Conservation (phyloP, 2,797 vertebrate genomes). For the Synanceia verrucosa region DNA sequence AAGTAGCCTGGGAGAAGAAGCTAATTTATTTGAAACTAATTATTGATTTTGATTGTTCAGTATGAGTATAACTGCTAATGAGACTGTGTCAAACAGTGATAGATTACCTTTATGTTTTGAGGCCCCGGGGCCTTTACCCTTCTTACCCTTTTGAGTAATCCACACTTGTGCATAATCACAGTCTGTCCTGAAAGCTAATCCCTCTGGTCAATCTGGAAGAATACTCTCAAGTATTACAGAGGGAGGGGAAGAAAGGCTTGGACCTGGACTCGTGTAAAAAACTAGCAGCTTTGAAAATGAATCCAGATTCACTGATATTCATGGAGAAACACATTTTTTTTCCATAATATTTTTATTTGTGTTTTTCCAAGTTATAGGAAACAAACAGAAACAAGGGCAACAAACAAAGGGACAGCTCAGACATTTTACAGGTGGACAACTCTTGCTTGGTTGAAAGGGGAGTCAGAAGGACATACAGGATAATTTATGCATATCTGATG, state of each 20-base stretch:
- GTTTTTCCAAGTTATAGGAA: too few species aligned
- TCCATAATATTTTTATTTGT: background rate
- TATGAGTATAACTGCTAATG: background rate
- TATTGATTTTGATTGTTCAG: too few species aligned
- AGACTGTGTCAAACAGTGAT: background rate
- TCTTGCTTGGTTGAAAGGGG: too few species aligned
- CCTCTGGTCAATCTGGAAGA: background rate
- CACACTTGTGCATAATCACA: conserved; percentile 35
- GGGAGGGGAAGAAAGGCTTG: background rate
- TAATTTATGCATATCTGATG: too few species aligned
- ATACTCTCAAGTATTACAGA: background rate
- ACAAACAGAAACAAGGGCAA: too few species aligned
- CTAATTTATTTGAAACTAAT: too few species aligned
- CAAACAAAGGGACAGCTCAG: too few species aligned
- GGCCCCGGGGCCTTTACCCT: background rate
- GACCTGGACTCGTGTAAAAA: background rate
- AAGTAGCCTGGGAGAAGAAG: too few species aligned
- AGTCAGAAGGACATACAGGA: too few species aligned
- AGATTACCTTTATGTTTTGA: conserved; percentile 17
- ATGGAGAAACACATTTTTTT: background rate
- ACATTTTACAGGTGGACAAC: too few species aligned
- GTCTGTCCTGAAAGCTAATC: conserved; percentile 23
- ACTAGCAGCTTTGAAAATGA: background rate
- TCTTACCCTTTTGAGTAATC: conserved; percentile 32
- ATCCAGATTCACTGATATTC: background rate